Conservation (phyloP, 2,113 vertebrate species). For the Perca fluviatilis region DNA sequence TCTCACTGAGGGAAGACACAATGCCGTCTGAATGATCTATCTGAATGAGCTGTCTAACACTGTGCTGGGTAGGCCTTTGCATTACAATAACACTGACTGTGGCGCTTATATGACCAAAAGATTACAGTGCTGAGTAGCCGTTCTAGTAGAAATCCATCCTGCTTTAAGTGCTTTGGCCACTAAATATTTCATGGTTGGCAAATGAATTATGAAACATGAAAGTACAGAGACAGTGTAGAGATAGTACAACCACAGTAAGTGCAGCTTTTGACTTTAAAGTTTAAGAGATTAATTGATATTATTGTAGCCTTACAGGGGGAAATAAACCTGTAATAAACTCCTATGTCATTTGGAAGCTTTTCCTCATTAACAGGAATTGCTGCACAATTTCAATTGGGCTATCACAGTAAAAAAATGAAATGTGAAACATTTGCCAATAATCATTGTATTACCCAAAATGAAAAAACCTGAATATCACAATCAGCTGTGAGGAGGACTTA, state of each 20-base stretch:
- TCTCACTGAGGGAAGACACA: conserved; percentile 5
- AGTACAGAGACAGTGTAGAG: conserved; percentile 48
- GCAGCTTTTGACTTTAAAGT: not conserved
- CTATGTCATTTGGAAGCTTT: not conserved
- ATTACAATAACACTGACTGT: not conserved
- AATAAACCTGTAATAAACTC: conserved; percentile 8
- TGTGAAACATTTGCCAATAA: not conserved
- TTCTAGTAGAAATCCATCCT: conserved; percentile 29
- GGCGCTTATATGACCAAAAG: not conserved
- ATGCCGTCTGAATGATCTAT: not conserved
- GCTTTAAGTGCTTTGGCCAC: conserved; percentile 39
- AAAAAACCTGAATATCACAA: not conserved
- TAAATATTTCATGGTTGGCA: conserved; percentile 72
- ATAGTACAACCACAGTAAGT: not conserved
- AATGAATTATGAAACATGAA: conserved; percentile 67
- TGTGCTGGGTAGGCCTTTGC: not conserved
- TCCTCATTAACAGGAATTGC: not conserved
- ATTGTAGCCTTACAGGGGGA: not conserved
- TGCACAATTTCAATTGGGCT: not conserved
- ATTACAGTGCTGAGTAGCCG: not conserved
- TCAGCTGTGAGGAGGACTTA: not conserved
- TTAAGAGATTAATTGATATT: conserved; percentile 17
- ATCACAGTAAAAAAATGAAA: not conserved
- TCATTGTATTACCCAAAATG: not conserved
- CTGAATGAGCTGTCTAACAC: conserved; percentile 27